phyloP scores from a whole-genome alignment of 1,140 invertebrate genomes.

The Drepana arcuata region DNA sequence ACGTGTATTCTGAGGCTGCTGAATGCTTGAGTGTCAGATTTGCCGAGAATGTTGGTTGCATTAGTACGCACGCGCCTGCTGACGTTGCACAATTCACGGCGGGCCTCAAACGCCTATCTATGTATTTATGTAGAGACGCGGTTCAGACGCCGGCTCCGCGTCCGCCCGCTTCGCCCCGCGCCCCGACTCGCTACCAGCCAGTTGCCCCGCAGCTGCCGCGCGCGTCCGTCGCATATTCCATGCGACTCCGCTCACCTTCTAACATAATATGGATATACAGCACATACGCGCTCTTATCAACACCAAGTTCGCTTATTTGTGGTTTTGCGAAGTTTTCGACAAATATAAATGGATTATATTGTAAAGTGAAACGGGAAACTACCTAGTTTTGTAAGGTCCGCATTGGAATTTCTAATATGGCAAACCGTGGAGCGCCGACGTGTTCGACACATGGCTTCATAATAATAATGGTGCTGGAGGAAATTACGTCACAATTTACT shows the following conservation, averaged over 20 bases:
- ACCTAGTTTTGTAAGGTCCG: slow-evolving; percentile 51
- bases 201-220: slow-evolving; percentile 63
- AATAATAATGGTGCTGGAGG: slow-evolving; percentile 51
- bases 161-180: slow-evolving; percentile 5
- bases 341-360: slow-evolving; percentile 71
- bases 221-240: slow-evolving; percentile 51
- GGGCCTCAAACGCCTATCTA: slow-evolving; percentile 24
- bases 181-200: slow-evolving; percentile 23
- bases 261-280: slow-evolving; percentile 67
- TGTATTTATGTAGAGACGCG: slow-evolving; percentile 26
- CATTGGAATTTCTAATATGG: slow-evolving; percentile 62
- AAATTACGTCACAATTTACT: slow-evolving; percentile 39
- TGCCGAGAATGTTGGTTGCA: slow-evolving; percentile 7
- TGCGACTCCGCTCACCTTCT: slow-evolving; percentile 48
- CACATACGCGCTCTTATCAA: slow-evolving; percentile 58
- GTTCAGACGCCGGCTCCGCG: slow-evolving; percentile 47
- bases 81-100: slow-evolving; percentile 57
- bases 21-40: too few relatives aligned
- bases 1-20: too few relatives aligned
- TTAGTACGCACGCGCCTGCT: slow-evolving; percentile 44
- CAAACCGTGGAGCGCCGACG: slow-evolving; percentile 52
- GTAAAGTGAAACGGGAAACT: slow-evolving; percentile 44
- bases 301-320: slow-evolving; percentile 60
- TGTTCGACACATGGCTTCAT: slow-evolving; percentile 61
- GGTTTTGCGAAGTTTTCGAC: slow-evolving; percentile 64